A percentile compares a stretch with the other conserved stretches of the same genome.
phyloP scores from a whole-genome alignment of 2,113 vertebrate species.

The Rana temporaria region DNA sequence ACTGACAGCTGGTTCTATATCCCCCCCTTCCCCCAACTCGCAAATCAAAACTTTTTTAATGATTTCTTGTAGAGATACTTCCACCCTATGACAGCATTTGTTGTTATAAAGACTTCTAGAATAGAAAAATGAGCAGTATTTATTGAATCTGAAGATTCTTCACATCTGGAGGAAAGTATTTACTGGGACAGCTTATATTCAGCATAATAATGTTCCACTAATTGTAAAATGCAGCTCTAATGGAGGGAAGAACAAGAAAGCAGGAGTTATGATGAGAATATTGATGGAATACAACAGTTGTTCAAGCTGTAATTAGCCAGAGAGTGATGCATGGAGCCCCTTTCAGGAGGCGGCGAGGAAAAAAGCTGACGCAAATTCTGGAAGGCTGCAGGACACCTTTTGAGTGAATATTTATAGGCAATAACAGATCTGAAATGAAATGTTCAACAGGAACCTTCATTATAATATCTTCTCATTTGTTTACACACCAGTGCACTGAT shows the following conservation, averaged over 20 bases:
- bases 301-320: conserved; percentile 31
- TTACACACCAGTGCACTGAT: neutral
- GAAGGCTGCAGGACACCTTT: neutral
- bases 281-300: conserved; percentile 50
- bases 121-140: neutral
- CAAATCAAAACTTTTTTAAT: too few species aligned
- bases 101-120: too few species aligned
- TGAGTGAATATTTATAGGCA: conserved; percentile 20
- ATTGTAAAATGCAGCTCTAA: neutral
- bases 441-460: conserved; percentile 4
- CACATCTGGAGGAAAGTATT: conserved; percentile 4
- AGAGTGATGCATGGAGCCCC: neutral
- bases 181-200: neutral
- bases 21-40: too few species aligned
- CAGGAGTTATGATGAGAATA: neutral
- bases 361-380: neutral
- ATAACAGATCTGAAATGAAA: conserved; percentile 6
- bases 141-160: neutral
- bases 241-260: neutral
- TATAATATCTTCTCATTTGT: conserved; percentile 8
- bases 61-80: too few species aligned
- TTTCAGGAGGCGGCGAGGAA: too few species aligned
- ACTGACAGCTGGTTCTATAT: too few species aligned
- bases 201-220: conserved; percentile 30
- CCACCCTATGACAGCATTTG: too few species aligned